A percentile compares a stretch with the other conserved stretches of the same genome.
These are phyloP conservation scores for Remorina albescens DNA, from an alignment of 2,797 vertebrate species.

Conservation along the genomic window DNA sequence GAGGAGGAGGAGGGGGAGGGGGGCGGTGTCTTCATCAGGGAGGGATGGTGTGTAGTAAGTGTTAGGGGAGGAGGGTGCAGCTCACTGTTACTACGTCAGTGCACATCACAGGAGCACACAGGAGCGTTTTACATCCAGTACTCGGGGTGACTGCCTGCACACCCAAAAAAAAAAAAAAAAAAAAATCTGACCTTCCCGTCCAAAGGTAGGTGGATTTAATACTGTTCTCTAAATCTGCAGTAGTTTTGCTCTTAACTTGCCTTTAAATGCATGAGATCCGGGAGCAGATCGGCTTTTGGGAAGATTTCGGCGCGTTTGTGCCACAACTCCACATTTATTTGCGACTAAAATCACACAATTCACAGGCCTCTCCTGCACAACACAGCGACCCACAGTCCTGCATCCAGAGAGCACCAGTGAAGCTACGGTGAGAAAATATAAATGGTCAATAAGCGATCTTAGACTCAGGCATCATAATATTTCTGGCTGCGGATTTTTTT, in stretches of 20 bases:
- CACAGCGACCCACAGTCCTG: conserved; percentile 39
- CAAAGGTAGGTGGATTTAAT: conserved; percentile 56
- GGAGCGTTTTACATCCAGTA: conserved; percentile 49
- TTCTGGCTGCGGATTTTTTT: conserved; percentile 3
- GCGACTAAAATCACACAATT: background rate
- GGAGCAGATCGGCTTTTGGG: background rate
- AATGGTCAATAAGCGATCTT: background rate
- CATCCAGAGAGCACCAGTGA: background rate
- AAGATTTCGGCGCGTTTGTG: background rate
- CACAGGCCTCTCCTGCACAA: conserved; percentile 20
- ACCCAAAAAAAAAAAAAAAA: conserved; percentile 16
- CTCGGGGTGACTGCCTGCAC: conserved; percentile 66
- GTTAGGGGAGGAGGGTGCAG: conserved; percentile 35
- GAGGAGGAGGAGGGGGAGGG: conserved; percentile 48
- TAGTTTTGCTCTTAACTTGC: background rate
- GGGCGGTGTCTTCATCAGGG: conserved; percentile 62
- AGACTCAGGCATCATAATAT: background rate
- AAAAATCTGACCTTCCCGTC: conserved; percentile 25
- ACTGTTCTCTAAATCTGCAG: background rate
- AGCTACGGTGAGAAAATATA: background rate
- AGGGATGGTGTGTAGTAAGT: conserved; percentile 73
- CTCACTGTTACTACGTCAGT: conserved; percentile 68
- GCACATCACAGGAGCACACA: conserved; percentile 61
- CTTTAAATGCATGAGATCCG: background rate
- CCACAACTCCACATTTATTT: conserved; percentile 8